Conservation (phyloP, 2,888 invertebrate species). For the Nipponacmea schrenckii region DNA sequence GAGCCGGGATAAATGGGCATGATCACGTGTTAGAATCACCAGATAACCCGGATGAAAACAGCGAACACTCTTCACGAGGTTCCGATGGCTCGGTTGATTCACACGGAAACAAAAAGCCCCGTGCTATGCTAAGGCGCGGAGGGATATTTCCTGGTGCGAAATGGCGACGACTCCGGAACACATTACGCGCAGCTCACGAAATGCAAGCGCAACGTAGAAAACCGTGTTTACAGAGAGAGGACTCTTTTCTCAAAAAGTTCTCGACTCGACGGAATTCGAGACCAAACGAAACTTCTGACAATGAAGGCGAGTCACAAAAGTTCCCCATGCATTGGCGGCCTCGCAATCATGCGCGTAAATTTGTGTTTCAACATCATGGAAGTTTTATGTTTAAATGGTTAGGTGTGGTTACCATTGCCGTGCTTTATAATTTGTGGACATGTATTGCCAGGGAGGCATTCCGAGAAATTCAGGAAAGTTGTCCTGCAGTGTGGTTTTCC, state of each 20-base stretch:
- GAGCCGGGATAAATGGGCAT: neutral
- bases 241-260: constrained; percentile 86
- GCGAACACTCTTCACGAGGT: neutral
- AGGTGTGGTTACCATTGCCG: constrained; percentile 86
- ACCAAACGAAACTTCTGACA: constrained; percentile 35
- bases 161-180: constrained; percentile 95
- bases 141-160: constrained; percentile 33
- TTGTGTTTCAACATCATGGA: constrained; percentile 90
- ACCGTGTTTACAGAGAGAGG: constrained; percentile 54
- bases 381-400: constrained; percentile 97
- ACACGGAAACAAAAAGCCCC: constrained; percentile 6
- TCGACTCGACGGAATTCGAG: constrained; percentile 80
- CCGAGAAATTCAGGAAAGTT: constrained; percentile 80
- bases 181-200: constrained; percentile 68
- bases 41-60: constrained; percentile 6
- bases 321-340: constrained; percentile 11
- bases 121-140: constrained; percentile 14
- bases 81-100: constrained; percentile 5
- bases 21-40: neutral
- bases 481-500: constrained; percentile 54
- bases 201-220: constrained; percentile 48
- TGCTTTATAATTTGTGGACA: constrained; percentile 95
- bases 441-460: constrained; percentile 94
- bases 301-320: constrained; percentile 9
- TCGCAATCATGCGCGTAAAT: constrained; percentile 25